Evolutionary conservation across 1,140 invertebrate species (phyloP).

Genomic region (Drosophila aff.): DNA sequence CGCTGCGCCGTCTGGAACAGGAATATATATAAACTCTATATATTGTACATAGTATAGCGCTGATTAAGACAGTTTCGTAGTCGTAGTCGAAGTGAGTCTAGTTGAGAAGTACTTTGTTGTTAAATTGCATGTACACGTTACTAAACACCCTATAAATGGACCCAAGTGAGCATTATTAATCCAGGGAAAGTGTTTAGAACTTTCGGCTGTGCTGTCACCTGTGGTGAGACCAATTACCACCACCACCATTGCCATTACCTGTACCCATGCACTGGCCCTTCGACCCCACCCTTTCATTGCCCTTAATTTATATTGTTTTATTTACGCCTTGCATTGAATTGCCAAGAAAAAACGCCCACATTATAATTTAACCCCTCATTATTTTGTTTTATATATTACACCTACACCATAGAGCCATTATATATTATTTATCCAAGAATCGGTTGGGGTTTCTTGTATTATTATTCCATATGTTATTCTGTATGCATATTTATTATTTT

Average conservation of each 20-base stretch:
- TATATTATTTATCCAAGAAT: slow-evolving; percentile 15
- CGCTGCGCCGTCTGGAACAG: slow-evolving; percentile 57
- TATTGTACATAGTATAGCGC: slow-evolving; percentile 15
- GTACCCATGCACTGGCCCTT: neutral
- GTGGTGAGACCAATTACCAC: slow-evolving; percentile 7
- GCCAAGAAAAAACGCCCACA: slow-evolving; percentile 36
- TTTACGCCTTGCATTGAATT: slow-evolving; percentile 14
- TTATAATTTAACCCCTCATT: slow-evolving; percentile 28
- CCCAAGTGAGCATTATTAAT: slow-evolving; percentile 12
- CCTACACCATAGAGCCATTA: neutral
- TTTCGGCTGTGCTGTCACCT: slow-evolving; percentile 47
- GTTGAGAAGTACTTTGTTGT: slow-evolving; percentile 11
- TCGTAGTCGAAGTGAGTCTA: slow-evolving; percentile 13
- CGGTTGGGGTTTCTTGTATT: slow-evolving; percentile 3
- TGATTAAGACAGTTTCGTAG: slow-evolving; percentile 24
- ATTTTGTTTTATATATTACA: slow-evolving; percentile 7
- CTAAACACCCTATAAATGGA: slow-evolving; percentile 1
- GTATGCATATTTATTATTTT: slow-evolving; percentile 1
- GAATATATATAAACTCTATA: slow-evolving; percentile 19
- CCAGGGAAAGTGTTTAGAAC: slow-evolving; percentile 15
- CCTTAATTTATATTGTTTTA: slow-evolving; percentile 2
- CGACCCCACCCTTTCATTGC: neutral
- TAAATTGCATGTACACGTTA: slow-evolving; percentile 39
- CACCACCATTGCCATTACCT: slow-evolving; percentile 5
- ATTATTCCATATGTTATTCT: slow-evolving; percentile 6